phyloP scores from a whole-genome alignment of 1,140 invertebrate species.

The Drosophila ogumai region DNA sequence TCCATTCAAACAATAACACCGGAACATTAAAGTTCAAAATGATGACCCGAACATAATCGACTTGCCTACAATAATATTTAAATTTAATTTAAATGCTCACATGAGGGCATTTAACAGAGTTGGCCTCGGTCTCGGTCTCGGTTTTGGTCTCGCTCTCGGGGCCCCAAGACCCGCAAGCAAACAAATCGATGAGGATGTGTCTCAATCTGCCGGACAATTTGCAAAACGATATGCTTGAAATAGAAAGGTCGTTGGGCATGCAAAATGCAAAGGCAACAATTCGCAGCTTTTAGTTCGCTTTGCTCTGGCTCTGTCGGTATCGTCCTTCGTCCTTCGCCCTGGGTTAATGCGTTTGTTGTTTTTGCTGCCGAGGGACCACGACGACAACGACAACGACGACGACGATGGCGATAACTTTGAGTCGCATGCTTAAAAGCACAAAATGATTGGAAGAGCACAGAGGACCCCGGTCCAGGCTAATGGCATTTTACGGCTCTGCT shows the following conservation, averaged over 20 bases:
- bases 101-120: constrained; percentile 68
- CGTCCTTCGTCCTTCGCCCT: constrained; percentile 2
- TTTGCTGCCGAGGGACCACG: constrained; percentile 55
- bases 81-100: constrained; percentile 85
- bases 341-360: constrained; percentile 65
- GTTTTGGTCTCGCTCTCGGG: background rate
- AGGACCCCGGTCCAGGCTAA: constrained; percentile 46
- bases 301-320: constrained; percentile 4
- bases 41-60: constrained; percentile 79
- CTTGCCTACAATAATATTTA: constrained; percentile 84
- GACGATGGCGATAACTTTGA: constrained; percentile 62
- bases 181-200: constrained; percentile 67
- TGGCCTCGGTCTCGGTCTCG: constrained; percentile 2
- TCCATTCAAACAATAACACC: constrained; percentile 68
- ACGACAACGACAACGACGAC: background rate
- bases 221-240: constrained; percentile 57
- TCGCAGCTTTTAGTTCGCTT: constrained; percentile 45
- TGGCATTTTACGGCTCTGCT: constrained; percentile 61
- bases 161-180: constrained; percentile 40
- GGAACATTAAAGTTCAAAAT: constrained; percentile 78
- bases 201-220: constrained; percentile 76
- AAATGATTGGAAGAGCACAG: constrained; percentile 60
- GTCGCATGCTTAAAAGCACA: constrained; percentile 74
- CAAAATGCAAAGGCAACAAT: constrained; percentile 63
- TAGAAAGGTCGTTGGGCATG: constrained; percentile 57